These are phyloP conservation scores for Apostichopus parvimensis DNA, from an alignment of 35 echinoderm and acorn worm species.

Conservation along the genomic window DNA sequence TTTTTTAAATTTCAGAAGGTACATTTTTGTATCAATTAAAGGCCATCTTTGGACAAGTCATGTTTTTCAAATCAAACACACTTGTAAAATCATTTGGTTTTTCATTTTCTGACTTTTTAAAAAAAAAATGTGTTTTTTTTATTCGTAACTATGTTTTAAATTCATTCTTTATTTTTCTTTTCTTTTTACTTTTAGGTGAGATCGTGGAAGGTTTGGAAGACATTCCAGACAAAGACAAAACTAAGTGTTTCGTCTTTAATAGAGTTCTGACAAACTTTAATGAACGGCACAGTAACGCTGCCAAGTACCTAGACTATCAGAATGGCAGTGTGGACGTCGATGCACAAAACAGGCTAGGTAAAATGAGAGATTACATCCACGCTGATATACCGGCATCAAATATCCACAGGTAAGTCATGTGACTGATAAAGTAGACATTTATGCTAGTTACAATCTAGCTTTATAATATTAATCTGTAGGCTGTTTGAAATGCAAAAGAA, in stretches of 20 bases:
- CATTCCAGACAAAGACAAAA: background rate
- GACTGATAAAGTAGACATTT: too few species aligned
- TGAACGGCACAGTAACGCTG: background rate
- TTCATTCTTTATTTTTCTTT: background rate
- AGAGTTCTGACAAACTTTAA: constrained; percentile 56
- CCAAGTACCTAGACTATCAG: constrained; percentile 59
- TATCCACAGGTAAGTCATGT: constrained; percentile 49
- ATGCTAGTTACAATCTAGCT: too few species aligned
- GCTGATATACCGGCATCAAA: constrained; percentile 34
- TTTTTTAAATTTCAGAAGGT: too few species aligned
- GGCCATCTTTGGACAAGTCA: too few species aligned
- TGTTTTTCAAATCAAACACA: too few species aligned
- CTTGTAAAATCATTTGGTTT: too few species aligned
- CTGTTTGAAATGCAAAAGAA: too few species aligned
- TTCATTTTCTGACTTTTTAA: too few species aligned
- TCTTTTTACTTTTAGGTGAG: constrained; percentile 52
- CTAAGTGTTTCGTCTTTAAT: constrained; percentile 65
- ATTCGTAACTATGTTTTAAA: too few species aligned
- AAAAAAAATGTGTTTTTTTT: too few species aligned
- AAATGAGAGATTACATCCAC: constrained; percentile 48
- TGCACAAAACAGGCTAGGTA: constrained; percentile 62
- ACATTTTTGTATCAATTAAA: too few species aligned
- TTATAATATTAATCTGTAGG: too few species aligned
- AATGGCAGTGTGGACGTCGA: constrained; percentile 47
- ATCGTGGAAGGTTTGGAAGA: constrained; percentile 70